phyloP scores from a whole-genome alignment of 2,113 vertebrate genomes.

The Gobio gobio region DNA sequence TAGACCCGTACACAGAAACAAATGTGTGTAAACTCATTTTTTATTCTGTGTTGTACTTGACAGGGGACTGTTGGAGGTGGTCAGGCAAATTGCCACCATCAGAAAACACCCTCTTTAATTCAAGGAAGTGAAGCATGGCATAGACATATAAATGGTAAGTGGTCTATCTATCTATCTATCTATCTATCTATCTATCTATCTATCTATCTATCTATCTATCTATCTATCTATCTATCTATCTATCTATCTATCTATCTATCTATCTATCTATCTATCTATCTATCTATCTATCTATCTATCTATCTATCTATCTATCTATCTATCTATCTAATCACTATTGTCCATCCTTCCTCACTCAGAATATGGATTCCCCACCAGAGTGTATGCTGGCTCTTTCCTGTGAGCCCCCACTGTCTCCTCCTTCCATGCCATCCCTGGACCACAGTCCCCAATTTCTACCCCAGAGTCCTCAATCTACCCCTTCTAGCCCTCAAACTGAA shows the following conservation, averaged over 20 bases:
- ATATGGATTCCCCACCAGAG: constrained; percentile 81
- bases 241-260: neutral
- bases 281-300: too few species aligned
- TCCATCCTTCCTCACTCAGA: constrained; percentile 59
- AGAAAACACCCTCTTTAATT: constrained; percentile 61
- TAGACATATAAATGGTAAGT: constrained; percentile 71
- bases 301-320: neutral
- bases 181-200: neutral
- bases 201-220: neutral
- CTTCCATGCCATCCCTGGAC: constrained; percentile 75
- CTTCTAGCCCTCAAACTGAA: constrained; percentile 64
- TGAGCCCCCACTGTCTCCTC: constrained; percentile 74
- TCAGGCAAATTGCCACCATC: constrained; percentile 54
- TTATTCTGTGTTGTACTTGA: constrained; percentile 47
- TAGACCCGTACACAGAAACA: constrained; percentile 57
- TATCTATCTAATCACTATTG: neutral
- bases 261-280: too few species aligned
- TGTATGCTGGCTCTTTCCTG: constrained; percentile 77
- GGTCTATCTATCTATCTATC: neutral
- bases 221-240: neutral
- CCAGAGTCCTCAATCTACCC: constrained; percentile 68
- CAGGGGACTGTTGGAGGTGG: constrained; percentile 72
- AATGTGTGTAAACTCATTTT: constrained; percentile 3
- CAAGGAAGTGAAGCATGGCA: constrained; percentile 74
- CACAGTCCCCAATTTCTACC: constrained; percentile 73